A percentile compares a stretch with the other conserved stretches of the same genome.
phyloP scores from a whole-genome alignment of 1,140 invertebrate genomes.

The Hyles euphorbiae region DNA sequence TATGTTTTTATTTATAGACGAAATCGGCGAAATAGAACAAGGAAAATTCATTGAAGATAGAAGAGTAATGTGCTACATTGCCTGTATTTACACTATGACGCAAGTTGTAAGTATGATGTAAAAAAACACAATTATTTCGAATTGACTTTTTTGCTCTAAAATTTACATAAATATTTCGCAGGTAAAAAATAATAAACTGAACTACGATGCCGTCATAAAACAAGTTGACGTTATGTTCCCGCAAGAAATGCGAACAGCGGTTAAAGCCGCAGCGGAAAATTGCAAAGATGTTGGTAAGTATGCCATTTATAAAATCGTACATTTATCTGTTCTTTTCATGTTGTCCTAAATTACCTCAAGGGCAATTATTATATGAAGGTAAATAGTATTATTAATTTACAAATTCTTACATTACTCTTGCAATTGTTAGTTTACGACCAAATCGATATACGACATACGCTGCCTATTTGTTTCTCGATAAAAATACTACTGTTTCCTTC shows the following conservation, averaged over 20 bases:
- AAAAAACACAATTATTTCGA: too few species aligned
- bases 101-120: conserved; percentile 34
- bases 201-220: conserved; percentile 51
- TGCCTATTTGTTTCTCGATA: too few species aligned
- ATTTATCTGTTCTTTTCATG: too few species aligned
- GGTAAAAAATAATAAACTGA: conserved; percentile 61
- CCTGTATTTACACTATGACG: conserved; percentile 54
- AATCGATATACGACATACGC: too few species aligned
- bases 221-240: conserved; percentile 65
- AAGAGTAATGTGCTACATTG: conserved; percentile 62
- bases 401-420: too few species aligned
- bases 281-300: conserved; percentile 44
- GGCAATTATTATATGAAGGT: too few species aligned
- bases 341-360: too few species aligned
- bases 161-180: conserved; percentile 7
- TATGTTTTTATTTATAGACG: conserved; percentile 24
- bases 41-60: conserved; percentile 58
- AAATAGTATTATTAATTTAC: too few species aligned
- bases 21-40: conserved; percentile 56
- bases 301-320: not conserved
- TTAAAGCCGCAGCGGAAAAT: conserved; percentile 42
- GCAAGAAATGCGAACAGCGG: conserved; percentile 43
- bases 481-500: too few species aligned
- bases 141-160: not conserved
- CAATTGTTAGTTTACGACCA: too few species aligned